Percentiles rank a stretch among this genome's conserved stretches.
phyloP scores from a whole-genome alignment of 2,113 vertebrate genomes.

The Paralichthys olivaceus region DNA sequence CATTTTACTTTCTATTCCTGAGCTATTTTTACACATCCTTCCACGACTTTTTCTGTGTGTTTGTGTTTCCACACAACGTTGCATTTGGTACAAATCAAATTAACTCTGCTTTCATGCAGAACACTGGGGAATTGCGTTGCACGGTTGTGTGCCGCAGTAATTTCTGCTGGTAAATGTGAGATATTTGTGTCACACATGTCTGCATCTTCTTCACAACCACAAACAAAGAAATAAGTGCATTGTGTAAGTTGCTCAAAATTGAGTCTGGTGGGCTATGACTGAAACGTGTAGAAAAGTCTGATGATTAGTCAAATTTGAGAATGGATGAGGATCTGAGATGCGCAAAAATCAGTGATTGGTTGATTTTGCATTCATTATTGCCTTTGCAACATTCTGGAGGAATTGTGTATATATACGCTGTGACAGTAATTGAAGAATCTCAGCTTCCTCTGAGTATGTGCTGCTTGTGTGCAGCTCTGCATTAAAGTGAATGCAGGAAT shows the following conservation, averaged over 20 bases:
- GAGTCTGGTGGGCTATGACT: neutral
- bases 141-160: neutral
- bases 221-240: neutral
- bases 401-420: neutral
- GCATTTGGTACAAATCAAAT: neutral
- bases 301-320: neutral
- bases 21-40: slow-evolving; percentile 6
- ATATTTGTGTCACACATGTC: neutral
- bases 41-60: slow-evolving; percentile 2
- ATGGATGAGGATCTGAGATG: neutral
- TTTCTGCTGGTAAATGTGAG: neutral
- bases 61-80: neutral
- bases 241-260: neutral
- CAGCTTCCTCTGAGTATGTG: neutral
- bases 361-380: neutral
- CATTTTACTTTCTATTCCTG: neutral
- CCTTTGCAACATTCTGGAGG: too few relatives aligned
- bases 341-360: neutral
- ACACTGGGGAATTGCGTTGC: neutral
- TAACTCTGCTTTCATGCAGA: neutral
- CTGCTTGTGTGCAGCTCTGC: neutral
- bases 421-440: neutral
- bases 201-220: neutral
- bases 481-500: neutral
- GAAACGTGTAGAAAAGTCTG: neutral